These are phyloP conservation scores for Etheostoma cragini DNA, from an alignment of 2,113 vertebrate species.

Conservation along the genomic window DNA sequence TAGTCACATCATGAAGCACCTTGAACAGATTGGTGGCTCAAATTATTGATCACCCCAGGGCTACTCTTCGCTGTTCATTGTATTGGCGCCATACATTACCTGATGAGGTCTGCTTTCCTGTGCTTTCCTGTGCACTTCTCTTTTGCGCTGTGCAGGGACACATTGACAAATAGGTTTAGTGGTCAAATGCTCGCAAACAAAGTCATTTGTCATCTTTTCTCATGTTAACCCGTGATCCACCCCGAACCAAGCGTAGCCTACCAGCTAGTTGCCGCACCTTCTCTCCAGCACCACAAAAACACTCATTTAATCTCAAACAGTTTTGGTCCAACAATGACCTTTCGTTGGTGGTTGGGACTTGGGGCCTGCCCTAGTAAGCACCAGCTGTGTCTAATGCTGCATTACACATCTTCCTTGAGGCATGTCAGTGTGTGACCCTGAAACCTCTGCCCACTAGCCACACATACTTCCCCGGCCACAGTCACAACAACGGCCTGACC, in stretches of 20 bases:
- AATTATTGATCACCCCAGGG: slow-evolving; percentile 81
- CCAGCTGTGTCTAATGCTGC: slow-evolving; percentile 85
- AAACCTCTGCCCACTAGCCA: slow-evolving; percentile 73
- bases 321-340: slow-evolving; percentile 77
- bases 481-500: slow-evolving; percentile 59
- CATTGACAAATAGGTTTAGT: slow-evolving; percentile 65
- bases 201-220: slow-evolving; percentile 68
- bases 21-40: slow-evolving; percentile 84
- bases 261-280: background rate
- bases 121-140: slow-evolving; percentile 59
- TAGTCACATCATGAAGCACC: slow-evolving; percentile 86
- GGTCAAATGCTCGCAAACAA: slow-evolving; percentile 58
- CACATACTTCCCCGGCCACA: slow-evolving; percentile 55
- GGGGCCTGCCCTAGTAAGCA: slow-evolving; percentile 76
- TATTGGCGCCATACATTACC: slow-evolving; percentile 77
- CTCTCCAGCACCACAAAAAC: slow-evolving; percentile 15
- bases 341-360: slow-evolving; percentile 72
- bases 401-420: slow-evolving; percentile 81
- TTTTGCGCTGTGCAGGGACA: slow-evolving; percentile 43
- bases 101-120: slow-evolving; percentile 76
- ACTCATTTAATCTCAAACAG: slow-evolving; percentile 59
- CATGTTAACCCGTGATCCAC: slow-evolving; percentile 16
- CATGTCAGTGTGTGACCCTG: slow-evolving; percentile 75
- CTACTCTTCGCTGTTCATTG: slow-evolving; percentile 79
- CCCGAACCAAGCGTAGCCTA: slow-evolving; percentile 53